A percentile compares a stretch with the other conserved stretches of the same genome.
These are phyloP conservation scores for Danionella cerebrum DNA, from an alignment of 2,113 vertebrate species.

Conservation along the genomic window DNA sequence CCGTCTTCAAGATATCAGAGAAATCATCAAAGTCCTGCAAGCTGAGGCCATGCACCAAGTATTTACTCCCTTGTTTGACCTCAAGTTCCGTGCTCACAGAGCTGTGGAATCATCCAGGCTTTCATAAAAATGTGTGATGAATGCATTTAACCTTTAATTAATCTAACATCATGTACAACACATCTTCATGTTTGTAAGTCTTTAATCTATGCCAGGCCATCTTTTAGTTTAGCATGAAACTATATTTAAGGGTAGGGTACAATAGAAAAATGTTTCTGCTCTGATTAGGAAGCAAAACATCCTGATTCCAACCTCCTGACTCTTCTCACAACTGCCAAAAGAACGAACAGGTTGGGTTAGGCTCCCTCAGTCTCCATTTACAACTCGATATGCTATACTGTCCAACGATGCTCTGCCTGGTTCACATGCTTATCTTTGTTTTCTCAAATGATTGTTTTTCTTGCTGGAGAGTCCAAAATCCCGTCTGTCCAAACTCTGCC, in stretches of 20 bases:
- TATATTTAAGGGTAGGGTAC: not conserved
- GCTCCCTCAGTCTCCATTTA: not conserved
- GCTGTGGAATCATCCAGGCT: not conserved
- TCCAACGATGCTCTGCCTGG: slow-evolving; percentile 32
- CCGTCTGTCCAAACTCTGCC: slow-evolving; percentile 2
- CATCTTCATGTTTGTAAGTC: not conserved
- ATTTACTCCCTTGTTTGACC: not conserved
- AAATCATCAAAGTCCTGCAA: slow-evolving; percentile 14
- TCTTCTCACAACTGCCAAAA: not conserved
- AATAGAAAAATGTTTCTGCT: not conserved
- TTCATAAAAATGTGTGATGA: not conserved
- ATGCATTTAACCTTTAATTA: slow-evolving; percentile 6
- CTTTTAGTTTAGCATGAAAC: not conserved
- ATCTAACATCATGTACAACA: not conserved
- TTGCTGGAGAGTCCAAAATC: not conserved
- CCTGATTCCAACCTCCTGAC: not conserved
- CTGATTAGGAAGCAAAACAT: not conserved
- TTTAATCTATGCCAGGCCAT: not conserved
- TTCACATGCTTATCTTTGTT: slow-evolving; percentile 33
- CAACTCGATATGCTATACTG: slow-evolving; percentile 19
- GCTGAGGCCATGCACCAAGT: not conserved
- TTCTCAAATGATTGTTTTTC: slow-evolving; percentile 26
- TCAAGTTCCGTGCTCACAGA: not conserved
- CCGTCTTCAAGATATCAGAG: slow-evolving; percentile 41
- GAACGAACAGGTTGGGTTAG: not conserved